phyloP scores from a whole-genome alignment of 2,888 invertebrate species.

The Drosophila mercatorum region DNA sequence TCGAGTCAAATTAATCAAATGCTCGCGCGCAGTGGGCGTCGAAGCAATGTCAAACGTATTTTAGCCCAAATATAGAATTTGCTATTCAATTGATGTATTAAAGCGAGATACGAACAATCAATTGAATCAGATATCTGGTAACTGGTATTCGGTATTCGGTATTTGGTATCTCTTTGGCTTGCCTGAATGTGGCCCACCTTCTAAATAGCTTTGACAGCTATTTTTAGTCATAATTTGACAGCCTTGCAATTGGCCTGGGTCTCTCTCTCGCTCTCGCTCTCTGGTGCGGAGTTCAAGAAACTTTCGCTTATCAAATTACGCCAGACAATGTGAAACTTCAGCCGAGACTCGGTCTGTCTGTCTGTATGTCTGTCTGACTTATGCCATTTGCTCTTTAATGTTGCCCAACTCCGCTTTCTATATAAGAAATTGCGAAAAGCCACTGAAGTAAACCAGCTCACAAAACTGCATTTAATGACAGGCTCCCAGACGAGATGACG shows the following conservation, averaged over 20 bases:
- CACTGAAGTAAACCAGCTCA: slow-evolving; percentile 51
- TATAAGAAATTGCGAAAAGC: slow-evolving; percentile 52
- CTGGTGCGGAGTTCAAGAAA: slow-evolving; percentile 66
- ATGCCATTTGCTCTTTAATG: slow-evolving; percentile 50
- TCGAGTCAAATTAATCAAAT: slow-evolving; percentile 13
- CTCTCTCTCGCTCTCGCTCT: background rate
- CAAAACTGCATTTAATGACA: slow-evolving; percentile 71
- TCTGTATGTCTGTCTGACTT: slow-evolving; percentile 22
- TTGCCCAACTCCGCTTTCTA: slow-evolving; percentile 60
- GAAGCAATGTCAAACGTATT: slow-evolving; percentile 66
- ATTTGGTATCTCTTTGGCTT: slow-evolving; percentile 13
- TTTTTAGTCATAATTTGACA: slow-evolving; percentile 52
- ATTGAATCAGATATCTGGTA: slow-evolving; percentile 13
- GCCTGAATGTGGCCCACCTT: slow-evolving; percentile 47
- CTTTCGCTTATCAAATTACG: slow-evolving; percentile 76
- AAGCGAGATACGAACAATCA: slow-evolving; percentile 33
- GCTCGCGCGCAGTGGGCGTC: slow-evolving; percentile 64
- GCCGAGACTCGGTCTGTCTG: slow-evolving; percentile 11
- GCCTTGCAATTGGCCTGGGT: slow-evolving; percentile 58
- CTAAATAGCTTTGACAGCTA: slow-evolving; percentile 32
- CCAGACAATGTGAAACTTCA: slow-evolving; percentile 46
- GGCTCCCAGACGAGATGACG: slow-evolving; percentile 38
- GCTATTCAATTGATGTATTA: slow-evolving; percentile 52
- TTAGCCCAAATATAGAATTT: slow-evolving; percentile 27
- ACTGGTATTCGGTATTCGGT: background rate